These are phyloP conservation scores for Diadegma fenestrale DNA, from an alignment of 2,888 invertebrate genomes.

Conservation along the genomic window DNA sequence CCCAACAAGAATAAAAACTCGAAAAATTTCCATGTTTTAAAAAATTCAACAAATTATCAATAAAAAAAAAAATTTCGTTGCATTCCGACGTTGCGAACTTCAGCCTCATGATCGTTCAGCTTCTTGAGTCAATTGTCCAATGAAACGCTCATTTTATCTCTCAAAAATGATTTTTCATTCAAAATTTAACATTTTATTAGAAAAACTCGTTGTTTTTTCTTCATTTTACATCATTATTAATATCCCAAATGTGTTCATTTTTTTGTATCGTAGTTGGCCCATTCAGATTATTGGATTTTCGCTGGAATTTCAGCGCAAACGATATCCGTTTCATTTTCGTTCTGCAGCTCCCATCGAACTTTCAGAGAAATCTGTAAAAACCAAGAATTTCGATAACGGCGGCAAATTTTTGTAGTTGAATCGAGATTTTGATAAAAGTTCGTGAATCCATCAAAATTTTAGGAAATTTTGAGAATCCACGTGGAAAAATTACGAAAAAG, in stretches of 20 bases:
- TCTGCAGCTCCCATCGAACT: slow-evolving; percentile 91
- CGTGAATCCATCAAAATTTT: background rate
- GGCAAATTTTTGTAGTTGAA: background rate
- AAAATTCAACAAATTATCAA: too few species aligned
- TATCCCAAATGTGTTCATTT: background rate
- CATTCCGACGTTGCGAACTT: too few species aligned
- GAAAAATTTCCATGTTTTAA: too few species aligned
- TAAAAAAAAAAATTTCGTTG: too few species aligned
- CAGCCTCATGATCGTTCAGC: background rate
- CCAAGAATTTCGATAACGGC: background rate
- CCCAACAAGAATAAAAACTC: too few species aligned
- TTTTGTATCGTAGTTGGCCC: background rate
- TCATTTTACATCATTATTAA: background rate
- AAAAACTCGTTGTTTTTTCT: background rate
- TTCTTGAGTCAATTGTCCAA: background rate
- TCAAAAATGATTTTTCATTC: background rate
- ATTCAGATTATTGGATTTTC: slow-evolving; percentile 86
- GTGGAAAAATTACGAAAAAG: background rate
- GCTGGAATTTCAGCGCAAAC: slow-evolving; percentile 90
- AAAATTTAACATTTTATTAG: background rate
- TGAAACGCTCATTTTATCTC: background rate
- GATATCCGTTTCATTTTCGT: slow-evolving; percentile 87
- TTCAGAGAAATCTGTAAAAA: slow-evolving; percentile 86
- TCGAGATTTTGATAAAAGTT: background rate
- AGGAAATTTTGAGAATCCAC: background rate